phyloP scores from a whole-genome alignment of 2,797 vertebrate genomes.

The Rhinoraja longicauda region DNA sequence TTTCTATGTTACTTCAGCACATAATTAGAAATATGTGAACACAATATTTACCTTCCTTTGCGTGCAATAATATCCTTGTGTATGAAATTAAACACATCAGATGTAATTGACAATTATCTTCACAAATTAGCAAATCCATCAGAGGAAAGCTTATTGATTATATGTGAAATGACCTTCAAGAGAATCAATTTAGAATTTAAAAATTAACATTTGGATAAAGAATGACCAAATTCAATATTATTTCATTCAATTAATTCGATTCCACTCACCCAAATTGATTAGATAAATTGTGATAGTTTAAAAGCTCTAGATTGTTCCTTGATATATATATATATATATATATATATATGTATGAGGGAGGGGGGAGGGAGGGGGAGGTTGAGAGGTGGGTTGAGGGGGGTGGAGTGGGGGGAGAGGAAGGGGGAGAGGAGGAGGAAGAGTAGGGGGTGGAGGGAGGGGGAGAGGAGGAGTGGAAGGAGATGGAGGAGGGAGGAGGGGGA shows the following conservation, averaged over 20 bases:
- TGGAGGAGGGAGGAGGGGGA: too few species aligned
- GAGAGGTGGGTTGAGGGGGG: too few species aligned
- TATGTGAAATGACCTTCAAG: neutral
- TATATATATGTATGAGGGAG: too few species aligned
- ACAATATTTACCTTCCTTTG: neutral
- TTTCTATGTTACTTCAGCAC: too few species aligned
- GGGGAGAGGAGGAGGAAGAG: too few species aligned
- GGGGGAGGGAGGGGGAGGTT: too few species aligned
- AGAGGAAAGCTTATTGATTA: neutral
- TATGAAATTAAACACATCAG: neutral
- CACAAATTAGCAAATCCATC: neutral
- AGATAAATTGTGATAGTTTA: neutral
- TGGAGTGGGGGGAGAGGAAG: too few species aligned
- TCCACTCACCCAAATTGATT: neutral
- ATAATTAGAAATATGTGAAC: neutral
- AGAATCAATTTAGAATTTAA: constrained; percentile 4
- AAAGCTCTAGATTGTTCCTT: neutral
- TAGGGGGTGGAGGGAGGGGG: too few species aligned
- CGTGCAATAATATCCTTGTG: neutral
- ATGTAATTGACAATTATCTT: constrained; percentile 3
- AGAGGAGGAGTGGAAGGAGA: too few species aligned
- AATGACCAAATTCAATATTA: neutral
- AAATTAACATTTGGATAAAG: constrained; percentile 19
- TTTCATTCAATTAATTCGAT: constrained; percentile 13
- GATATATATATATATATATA: neutral